These are phyloP conservation scores for Hiodon alosoides DNA, from an alignment of 2,113 vertebrate genomes.

Conservation along the genomic window DNA sequence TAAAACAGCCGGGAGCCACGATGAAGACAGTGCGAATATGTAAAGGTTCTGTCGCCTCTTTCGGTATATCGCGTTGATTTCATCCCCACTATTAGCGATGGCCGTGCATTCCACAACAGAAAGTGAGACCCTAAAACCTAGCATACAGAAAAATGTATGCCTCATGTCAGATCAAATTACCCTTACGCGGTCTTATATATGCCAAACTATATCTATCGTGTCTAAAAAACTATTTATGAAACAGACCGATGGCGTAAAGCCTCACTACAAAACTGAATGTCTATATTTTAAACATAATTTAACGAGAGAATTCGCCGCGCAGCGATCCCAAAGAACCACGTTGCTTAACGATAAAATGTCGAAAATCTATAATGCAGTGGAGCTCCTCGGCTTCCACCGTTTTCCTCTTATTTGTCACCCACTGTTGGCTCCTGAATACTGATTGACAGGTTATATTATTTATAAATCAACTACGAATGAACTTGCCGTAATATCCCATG, in stretches of 20 bases:
- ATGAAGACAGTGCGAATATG: too few relatives aligned
- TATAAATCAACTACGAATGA: not conserved
- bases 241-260: not conserved
- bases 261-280: not conserved
- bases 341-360: constrained; percentile 53
- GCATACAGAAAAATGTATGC: constrained; percentile 5
- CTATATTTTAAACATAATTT: not conserved
- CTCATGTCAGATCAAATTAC: constrained; percentile 29
- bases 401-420: not conserved
- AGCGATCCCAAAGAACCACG: constrained; percentile 25
- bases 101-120: constrained; percentile 1
- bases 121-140: constrained; percentile 21
- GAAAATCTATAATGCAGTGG: constrained; percentile 60
- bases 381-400: constrained; percentile 26
- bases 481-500: not conserved
- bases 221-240: not conserved
- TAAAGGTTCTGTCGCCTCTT: constrained; percentile 20
- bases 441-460: not conserved
- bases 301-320: constrained; percentile 19
- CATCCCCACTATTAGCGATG: constrained; percentile 8
- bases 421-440: not conserved
- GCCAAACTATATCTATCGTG: not conserved
- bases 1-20: too few relatives aligned
- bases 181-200: not conserved
- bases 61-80: not conserved